These are phyloP conservation scores for Nylanderia fulva DNA, from an alignment of 1,140 invertebrate species.

Conservation along the genomic window DNA sequence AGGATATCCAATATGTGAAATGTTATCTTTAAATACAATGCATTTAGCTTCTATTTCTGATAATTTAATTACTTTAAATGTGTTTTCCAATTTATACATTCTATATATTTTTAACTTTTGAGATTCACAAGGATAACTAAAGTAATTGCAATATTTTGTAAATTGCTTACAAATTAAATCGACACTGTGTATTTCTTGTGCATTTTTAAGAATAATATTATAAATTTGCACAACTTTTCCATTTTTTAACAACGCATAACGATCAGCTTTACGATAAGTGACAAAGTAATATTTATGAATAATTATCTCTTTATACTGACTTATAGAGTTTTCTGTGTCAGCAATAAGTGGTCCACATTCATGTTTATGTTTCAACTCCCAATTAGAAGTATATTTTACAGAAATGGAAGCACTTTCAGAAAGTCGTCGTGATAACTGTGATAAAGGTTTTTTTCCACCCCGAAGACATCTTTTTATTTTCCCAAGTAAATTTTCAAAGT, in stretches of 20 bases:
- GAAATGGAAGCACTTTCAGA: neutral
- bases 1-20: constrained; percentile 7
- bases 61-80: neutral
- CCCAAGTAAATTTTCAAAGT: constrained; percentile 20
- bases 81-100: neutral
- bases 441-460: neutral
- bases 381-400: neutral
- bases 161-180: constrained; percentile 22
- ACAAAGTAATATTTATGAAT: constrained; percentile 1
- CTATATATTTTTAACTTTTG: constrained; percentile 3
- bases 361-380: neutral
- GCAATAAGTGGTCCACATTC: neutral
- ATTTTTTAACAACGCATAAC: constrained; percentile 19
- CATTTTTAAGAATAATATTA: constrained; percentile 1
- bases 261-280: neutral
- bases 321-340: neutral
- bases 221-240: constrained; percentile 17
- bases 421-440: constrained; percentile 23
- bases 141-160: constrained; percentile 6
- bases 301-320: constrained; percentile 27
- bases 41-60: neutral
- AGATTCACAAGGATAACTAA: constrained; percentile 7
- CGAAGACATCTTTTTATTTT: constrained; percentile 19
- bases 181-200: neutral
- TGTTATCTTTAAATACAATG: constrained; percentile 10